Evolutionary conservation across 2,888 invertebrate genomes (phyloP).

Genomic region (Heliconius ismenius): DNA sequence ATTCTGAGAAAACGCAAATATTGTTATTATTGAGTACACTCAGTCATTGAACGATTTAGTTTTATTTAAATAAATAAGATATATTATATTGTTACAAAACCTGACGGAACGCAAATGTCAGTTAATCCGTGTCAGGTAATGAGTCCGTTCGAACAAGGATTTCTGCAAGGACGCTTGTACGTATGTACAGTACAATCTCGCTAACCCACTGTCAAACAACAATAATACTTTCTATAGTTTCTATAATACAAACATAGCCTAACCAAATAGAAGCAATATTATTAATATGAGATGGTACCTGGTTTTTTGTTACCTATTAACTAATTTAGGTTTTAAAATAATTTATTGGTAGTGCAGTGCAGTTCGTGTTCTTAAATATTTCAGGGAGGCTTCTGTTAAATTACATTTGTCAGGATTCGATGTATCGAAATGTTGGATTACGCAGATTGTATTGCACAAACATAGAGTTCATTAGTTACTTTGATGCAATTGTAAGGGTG

Average conservation of each 20-base stretch:
- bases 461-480: constrained; percentile 47
- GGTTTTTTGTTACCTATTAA: too few species aligned
- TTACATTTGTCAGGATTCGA: too few species aligned
- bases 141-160: neutral
- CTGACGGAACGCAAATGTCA: neutral
- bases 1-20: too few species aligned
- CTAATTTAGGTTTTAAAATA: too few species aligned
- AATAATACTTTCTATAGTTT: too few species aligned
- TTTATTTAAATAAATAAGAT: neutral
- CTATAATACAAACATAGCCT: too few species aligned
- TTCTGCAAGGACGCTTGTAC: neutral
- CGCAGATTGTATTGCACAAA: neutral
- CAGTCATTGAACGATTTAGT: neutral
- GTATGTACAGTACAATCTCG: neutral
- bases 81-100: neutral
- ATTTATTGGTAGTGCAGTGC: too few species aligned
- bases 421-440: neutral
- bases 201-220: neutral
- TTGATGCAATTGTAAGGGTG: constrained; percentile 55
- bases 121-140: too few species aligned
- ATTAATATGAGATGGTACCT: too few species aligned
- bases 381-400: too few species aligned
- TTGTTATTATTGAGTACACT: neutral
- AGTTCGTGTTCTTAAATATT: too few species aligned
- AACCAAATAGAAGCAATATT: too few species aligned